Percentiles rank a stretch among this genome's conserved stretches.
These are phyloP conservation scores for Heterodera carotae DNA, from an alignment of 1,140 invertebrate species.

Conservation along the genomic window DNA sequence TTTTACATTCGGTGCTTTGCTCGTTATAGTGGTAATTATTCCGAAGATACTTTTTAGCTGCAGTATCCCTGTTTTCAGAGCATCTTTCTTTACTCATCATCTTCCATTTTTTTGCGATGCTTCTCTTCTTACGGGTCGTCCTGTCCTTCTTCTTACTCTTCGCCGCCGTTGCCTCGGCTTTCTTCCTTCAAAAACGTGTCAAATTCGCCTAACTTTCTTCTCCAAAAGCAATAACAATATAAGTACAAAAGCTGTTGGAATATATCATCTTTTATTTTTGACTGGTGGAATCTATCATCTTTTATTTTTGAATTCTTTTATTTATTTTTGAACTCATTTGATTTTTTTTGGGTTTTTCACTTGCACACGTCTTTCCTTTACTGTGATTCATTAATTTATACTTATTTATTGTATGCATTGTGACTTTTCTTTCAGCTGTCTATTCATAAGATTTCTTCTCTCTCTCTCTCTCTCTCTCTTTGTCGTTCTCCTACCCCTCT, in stretches of 20 bases:
- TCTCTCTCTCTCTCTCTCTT: no score
- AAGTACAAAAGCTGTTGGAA: neutral
- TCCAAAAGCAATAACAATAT: neutral
- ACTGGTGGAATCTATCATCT: neutral
- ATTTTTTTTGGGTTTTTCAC: no score
- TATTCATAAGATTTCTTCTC: no score
- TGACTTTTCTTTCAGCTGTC: no score
- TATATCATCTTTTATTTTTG: no score
- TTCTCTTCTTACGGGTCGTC: slow-evolving; percentile 16
- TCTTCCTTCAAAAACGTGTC: slow-evolving; percentile 1
- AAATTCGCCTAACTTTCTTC: neutral
- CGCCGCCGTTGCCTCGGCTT: neutral
- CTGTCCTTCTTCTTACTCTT: neutral
- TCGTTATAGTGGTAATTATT: slow-evolving; percentile 58
- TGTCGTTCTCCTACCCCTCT: no score
- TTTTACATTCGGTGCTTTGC: slow-evolving; percentile 66
- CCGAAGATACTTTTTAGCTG: neutral
- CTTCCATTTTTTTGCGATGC: slow-evolving; percentile 30
- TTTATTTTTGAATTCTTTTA: neutral
- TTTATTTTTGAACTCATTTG: neutral
- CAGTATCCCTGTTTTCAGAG: neutral
- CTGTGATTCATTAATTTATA: no score
- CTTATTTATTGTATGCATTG: no score
- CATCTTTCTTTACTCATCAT: slow-evolving; percentile 61
- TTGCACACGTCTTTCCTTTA: no score